These are phyloP conservation scores for Phoxinus dragarum DNA, from an alignment of 2,797 vertebrate genomes.

Conservation along the genomic window DNA sequence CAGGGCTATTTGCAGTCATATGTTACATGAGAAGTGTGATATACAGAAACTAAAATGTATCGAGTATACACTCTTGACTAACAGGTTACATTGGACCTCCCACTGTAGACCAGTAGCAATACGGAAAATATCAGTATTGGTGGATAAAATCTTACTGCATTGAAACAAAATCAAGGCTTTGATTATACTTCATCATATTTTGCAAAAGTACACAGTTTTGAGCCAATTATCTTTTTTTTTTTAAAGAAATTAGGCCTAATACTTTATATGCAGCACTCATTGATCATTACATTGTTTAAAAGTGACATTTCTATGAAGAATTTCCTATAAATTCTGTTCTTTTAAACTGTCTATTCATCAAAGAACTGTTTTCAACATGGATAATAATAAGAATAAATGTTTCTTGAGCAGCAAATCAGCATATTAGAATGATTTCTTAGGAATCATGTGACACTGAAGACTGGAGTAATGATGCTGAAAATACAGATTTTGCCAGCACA, in stretches of 20 bases:
- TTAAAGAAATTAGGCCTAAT: background rate
- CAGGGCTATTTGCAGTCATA: background rate
- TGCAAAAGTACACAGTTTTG: background rate
- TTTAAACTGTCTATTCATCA: background rate
- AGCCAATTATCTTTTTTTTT: background rate
- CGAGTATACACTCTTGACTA: conserved; percentile 3
- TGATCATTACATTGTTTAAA: background rate
- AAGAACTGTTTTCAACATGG: background rate
- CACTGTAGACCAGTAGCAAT: background rate
- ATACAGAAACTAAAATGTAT: conserved; percentile 2
- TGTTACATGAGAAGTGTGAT: conserved; percentile 3
- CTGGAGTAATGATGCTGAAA: background rate
- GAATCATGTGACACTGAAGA: background rate
- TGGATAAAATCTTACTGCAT: background rate
- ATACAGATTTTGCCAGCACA: background rate
- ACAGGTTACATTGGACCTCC: background rate
- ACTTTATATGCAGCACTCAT: background rate
- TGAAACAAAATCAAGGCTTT: background rate
- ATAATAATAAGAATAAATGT: too few relatives aligned
- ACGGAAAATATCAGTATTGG: background rate
- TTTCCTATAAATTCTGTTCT: too few relatives aligned
- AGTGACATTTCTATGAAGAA: background rate
- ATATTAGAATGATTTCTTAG: background rate
- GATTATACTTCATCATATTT: background rate
- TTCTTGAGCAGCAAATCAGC: too few relatives aligned